These are phyloP conservation scores for Spheniscus mendiculus DNA, from an alignment of 2,113 vertebrate species.

Conservation along the genomic window DNA sequence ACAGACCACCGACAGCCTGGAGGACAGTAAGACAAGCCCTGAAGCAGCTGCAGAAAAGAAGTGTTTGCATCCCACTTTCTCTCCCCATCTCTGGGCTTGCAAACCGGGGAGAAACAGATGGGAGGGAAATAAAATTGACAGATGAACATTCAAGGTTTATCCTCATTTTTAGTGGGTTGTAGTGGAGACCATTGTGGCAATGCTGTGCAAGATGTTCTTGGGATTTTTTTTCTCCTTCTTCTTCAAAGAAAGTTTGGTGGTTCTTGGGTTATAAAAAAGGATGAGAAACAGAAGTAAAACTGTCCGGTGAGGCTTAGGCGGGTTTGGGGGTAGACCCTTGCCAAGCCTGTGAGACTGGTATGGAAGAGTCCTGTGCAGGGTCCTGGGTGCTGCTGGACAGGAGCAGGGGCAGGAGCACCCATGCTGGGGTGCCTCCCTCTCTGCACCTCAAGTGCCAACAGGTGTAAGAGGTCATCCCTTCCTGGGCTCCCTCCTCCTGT, in stretches of 20 bases:
- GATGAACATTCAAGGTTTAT: slow-evolving; percentile 53
- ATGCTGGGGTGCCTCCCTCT: neutral
- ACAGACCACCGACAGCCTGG: neutral
- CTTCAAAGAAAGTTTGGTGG: neutral
- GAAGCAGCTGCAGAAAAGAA: slow-evolving; percentile 2
- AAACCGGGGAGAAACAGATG: slow-evolving; percentile 28
- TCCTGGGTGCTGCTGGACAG: neutral
- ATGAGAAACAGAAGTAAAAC: neutral
- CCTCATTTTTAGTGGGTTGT: slow-evolving; percentile 29
- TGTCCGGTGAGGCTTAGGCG: neutral
- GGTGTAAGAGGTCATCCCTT: neutral
- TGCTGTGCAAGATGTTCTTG: neutral
- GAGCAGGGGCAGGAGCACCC: neutral
- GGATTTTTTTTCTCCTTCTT: neutral
- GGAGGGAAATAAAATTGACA: slow-evolving; percentile 48
- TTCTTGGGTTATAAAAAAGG: neutral
- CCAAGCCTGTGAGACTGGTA: neutral
- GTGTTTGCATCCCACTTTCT: neutral
- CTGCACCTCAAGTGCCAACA: neutral
- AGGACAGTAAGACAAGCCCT: neutral
- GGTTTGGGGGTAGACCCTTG: neutral
- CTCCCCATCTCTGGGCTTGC: neutral
- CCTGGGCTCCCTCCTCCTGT: neutral
- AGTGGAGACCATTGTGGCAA: neutral
- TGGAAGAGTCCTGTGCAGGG: neutral